Base-by-base conservation (phyloP, 2,888 invertebrate genomes). In the Clunio marinus region DNA sequence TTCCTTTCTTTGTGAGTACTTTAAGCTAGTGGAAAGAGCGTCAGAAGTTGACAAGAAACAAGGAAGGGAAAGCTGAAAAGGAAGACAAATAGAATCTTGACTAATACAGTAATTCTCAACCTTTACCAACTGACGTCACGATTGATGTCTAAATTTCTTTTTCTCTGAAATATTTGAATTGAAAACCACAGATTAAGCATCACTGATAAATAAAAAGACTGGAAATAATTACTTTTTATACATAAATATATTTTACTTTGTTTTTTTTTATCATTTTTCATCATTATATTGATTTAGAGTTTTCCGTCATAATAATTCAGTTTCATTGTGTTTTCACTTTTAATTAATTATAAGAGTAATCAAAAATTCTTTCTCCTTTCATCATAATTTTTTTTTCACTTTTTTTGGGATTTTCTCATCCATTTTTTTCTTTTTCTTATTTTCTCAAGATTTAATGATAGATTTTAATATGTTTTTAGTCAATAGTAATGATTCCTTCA, bases 201-300 rank as follows among this genome's bases (percentile, higher is more conserved):
- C 35, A 32, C 10, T 2, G 41, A 41, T 27, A 58, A 8, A 58
- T 25, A 58, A 28, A 13, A 24, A 58, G 1, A 55, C 27, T 13
- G 10, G n/a, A 41, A 58, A 28, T 25, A 22, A 22, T 22, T 25
- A 24, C 17, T 28, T 60, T 60, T 60, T 60, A 15, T 60, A 60
- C 60, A 60, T 60, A 60, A 60, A 60, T 60, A 60, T 60, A 60
- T 37, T 35, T 60, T 60, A 32, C 27, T 60, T 60, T 35, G 25
- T 28, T 60, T 32, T 35, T 32, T 35, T 25, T 55, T n/a, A n/a
- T n/a, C n/a, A n/a, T n/a, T n/a, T 20, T 35, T 60, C 17, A 55
- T 55, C 27, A 28, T 60, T 20, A 60, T 60, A 32, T 35, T 60
- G 25, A 60, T 60, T 60, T 60, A 60, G n/a, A 35, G 35, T 20